Percentiles rank a stretch among this genome's conserved stretches.
Evolutionary conservation across 2,888 invertebrate genomes (phyloP).

Genomic region (Crocallis elinguaria): DNA sequence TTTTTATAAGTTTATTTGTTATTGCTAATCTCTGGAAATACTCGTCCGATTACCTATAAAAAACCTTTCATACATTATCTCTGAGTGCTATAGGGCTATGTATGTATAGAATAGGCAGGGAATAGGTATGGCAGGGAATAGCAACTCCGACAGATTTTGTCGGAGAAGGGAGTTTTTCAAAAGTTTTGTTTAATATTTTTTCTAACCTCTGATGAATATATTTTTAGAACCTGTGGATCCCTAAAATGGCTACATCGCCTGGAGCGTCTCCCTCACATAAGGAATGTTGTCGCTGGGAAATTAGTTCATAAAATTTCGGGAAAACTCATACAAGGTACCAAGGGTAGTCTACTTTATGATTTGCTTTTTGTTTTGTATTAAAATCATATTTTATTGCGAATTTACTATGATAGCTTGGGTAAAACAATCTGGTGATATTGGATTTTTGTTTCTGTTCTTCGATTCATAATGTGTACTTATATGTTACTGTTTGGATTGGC

Average conservation of each 20-base stretch:
- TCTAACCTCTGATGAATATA: background rate
- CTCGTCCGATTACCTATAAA: too few relatives aligned
- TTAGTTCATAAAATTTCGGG: slow-evolving; percentile 79
- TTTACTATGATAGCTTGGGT: slow-evolving; percentile 1
- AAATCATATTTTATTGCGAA: slow-evolving; percentile 23
- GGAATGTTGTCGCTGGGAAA: slow-evolving; percentile 79
- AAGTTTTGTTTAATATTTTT: background rate
- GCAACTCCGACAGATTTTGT: too few relatives aligned
- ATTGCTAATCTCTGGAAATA: too few relatives aligned
- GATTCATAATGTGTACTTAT: too few relatives aligned
- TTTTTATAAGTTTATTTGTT: too few relatives aligned
- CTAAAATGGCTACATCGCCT: slow-evolving; percentile 66
- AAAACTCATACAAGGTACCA: slow-evolving; percentile 38
- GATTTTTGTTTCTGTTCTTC: background rate
- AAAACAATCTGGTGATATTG: slow-evolving; percentile 1
- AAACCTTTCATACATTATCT: too few relatives aligned
- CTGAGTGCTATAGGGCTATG: too few relatives aligned
- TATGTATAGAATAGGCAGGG: too few relatives aligned
- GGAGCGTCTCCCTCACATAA: slow-evolving; percentile 70
- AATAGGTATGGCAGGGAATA: too few relatives aligned
- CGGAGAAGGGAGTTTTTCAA: too few relatives aligned
- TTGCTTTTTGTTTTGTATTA: slow-evolving; percentile 29
- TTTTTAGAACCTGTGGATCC: slow-evolving; percentile 11
- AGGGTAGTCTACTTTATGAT: slow-evolving; percentile 22
- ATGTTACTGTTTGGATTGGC: too few relatives aligned